Conservation (phyloP, 2,113 vertebrate genomes). For the Montifringilla adamsi region DNA sequence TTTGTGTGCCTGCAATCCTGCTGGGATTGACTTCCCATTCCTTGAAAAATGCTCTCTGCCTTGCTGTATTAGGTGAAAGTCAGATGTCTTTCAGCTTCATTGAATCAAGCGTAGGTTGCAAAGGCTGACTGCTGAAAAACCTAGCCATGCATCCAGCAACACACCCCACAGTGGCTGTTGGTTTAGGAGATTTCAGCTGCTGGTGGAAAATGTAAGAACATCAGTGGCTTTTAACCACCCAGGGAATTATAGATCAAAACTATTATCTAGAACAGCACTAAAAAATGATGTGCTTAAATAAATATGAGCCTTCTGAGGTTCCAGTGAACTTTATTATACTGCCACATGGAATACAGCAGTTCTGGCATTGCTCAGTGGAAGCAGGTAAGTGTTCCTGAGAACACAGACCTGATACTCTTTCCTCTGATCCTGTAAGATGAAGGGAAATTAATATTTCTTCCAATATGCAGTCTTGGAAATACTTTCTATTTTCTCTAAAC, state of each 20-base stretch:
- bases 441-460: neutral
- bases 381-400: neutral
- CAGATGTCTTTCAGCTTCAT: neutral
- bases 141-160: neutral
- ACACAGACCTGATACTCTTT: neutral
- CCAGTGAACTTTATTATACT: neutral
- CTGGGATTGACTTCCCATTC: neutral
- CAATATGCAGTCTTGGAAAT: neutral
- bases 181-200: neutral
- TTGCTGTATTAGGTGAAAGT: neutral
- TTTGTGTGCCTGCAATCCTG: neutral
- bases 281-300: neutral
- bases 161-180: neutral
- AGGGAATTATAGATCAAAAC: constrained; percentile 11
- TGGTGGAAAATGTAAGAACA: neutral
- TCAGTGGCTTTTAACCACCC: neutral
- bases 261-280: neutral
- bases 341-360: neutral
- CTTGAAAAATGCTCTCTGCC: neutral
- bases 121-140: neutral
- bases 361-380: neutral
- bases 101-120: neutral
- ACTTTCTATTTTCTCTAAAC: neutral
- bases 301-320: neutral
- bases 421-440: neutral